phyloP scores from a whole-genome alignment of 35 echinoderm and acorn worm species.

The Eucidaris tribuloides region DNA sequence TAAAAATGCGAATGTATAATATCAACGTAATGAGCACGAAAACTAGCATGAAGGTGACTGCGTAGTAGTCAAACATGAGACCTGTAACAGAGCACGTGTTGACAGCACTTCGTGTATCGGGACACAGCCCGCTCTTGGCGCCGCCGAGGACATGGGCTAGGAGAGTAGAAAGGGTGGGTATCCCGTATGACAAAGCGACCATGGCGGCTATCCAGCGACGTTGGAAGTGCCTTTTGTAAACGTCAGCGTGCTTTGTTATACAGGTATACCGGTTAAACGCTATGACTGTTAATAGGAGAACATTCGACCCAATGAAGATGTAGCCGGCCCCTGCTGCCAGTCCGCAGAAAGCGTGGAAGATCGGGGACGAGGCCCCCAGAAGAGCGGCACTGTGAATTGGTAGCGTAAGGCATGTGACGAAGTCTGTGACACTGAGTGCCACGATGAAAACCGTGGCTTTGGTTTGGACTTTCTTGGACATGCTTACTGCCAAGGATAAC shows the following conservation, averaged over 20 bases:
- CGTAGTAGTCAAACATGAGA: background rate
- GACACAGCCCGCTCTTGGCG: background rate
- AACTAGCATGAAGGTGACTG: background rate
- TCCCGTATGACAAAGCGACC: background rate
- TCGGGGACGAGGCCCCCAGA: background rate
- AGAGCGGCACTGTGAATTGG: constrained; percentile 3
- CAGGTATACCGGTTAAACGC: constrained; percentile 6
- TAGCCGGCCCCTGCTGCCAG: background rate
- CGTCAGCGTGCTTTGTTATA: background rate
- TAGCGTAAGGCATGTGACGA: background rate
- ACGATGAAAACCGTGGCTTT: background rate
- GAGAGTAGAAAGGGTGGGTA: background rate
- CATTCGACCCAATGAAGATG: constrained; percentile 13
- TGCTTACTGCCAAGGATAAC: background rate
- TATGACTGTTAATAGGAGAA: background rate
- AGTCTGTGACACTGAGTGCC: background rate
- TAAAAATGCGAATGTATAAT: background rate
- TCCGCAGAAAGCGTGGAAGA: background rate
- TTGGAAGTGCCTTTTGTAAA: background rate
- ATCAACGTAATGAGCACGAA: background rate
- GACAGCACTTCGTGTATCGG: background rate
- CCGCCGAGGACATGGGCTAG: background rate
- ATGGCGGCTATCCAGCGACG: background rate
- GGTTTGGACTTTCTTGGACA: background rate
- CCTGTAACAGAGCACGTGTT: background rate